Percentiles rank a stretch among this genome's conserved stretches.
Evolutionary conservation across 1,140 invertebrate species (phyloP).

Genomic region (Drosophila pandora): DNA sequence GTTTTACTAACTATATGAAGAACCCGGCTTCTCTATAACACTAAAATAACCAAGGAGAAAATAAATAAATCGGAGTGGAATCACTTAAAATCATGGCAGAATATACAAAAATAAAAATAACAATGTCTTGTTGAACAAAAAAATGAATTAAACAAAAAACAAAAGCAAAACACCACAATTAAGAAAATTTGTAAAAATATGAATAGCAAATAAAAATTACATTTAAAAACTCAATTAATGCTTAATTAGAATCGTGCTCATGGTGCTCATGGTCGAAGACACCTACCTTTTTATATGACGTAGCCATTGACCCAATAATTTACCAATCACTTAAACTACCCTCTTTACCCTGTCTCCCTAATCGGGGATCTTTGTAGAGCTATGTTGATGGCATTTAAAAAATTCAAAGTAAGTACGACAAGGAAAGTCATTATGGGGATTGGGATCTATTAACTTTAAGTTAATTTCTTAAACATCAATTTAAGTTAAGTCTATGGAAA

Average conservation of each 20-base stretch:
- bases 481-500: no score
- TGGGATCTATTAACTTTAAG: background rate
- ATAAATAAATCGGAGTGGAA: constrained; percentile 12
- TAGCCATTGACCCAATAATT: constrained; percentile 23
- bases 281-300: background rate
- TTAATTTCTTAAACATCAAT: no score
- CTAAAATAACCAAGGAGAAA: constrained; percentile 31
- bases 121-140: constrained; percentile 55
- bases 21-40: constrained; percentile 40
- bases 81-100: constrained; percentile 19
- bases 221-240: constrained; percentile 53
- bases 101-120: constrained; percentile 32
- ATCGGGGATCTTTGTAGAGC: background rate
- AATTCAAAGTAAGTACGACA: background rate
- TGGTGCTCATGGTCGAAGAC: background rate
- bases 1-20: constrained; percentile 45
- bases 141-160: constrained; percentile 14
- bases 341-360: background rate
- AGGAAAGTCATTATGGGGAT: background rate
- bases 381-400: background rate
- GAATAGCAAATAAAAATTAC: constrained; percentile 74
- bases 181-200: constrained; percentile 69
- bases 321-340: constrained; percentile 31
- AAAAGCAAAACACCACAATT: constrained; percentile 44
- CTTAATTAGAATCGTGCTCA: constrained; percentile 5